Base-by-base conservation (phyloP, 2,888 invertebrate genomes). In the Iphiclides podalirius region DNA sequence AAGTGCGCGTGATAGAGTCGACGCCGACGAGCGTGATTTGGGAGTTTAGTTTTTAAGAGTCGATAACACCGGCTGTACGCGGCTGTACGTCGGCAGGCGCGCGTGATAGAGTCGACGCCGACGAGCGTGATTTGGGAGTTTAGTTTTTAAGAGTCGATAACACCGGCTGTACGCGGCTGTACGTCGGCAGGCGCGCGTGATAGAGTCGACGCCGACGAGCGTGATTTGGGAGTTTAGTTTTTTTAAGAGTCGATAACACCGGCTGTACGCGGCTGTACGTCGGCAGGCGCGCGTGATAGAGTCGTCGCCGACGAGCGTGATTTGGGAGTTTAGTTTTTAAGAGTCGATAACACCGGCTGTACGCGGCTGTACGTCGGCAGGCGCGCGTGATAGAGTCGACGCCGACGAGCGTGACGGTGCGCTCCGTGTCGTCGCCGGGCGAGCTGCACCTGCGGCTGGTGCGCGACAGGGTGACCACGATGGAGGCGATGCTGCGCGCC, bases 401-500 rank as follows among this genome's bases (percentile, higher is more conserved):
- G 63, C 90, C 92, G 63, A 90, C 91, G 54, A 90, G 92, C 60
- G 78, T 96, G 58, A 94, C 94, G 16, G 95, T 94, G 69, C 91
- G 94, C 50, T 94, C 94, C 33, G 89, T 93, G 56, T 91, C 93
- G 28, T 84, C 91, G 23, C 94, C 96, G 0, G 90, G 92, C 54
- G 90, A 90, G 35, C 90, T 94, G 63, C 95, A 96, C 77, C 77
- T 94, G 55, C 91, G 92, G 53, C 90, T 96, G 79, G 89, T 94
- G 59, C 92, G 93, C 59, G 92, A 94, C 63, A 93, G 94, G 47
- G 93, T 96, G 60, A 93, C 93, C 66, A 94, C 96, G 20, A 92
- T 96, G 90, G 95, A 95, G 69, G 92, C 94, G 75, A 93, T 98
- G 90, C 92, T 98, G 67, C 91, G 92, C 15, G 94, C 94, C 69